Base-by-base conservation (phyloP, 2,797 vertebrate genomes). In the Loriculus beryllinus region DNA sequence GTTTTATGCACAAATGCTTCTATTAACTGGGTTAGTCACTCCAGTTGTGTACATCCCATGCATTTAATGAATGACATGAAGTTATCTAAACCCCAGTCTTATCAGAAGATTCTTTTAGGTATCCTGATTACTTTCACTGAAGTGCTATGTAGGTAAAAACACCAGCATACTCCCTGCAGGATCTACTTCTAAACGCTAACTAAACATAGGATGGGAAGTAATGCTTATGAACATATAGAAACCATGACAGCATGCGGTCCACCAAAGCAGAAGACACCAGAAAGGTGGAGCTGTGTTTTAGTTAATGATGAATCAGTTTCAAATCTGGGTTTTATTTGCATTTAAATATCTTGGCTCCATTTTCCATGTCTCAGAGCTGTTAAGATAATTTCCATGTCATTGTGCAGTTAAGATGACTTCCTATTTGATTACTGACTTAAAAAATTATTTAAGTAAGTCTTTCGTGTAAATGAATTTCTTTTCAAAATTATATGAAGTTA, bases 401-500 rank as follows among this genome's bases (percentile, higher is more conserved):
- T 21, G 9, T 65, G 19, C 45, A 59, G 23, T 45, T 45, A 78
- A 75, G 18, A 45, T 67, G 25, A 80, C 23, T 75, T 47, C 31
- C 6, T 70, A 18, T 70, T 86, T 1, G 1, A 21, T 72, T 68
- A 29, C 39, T 51, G 68, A 52, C 12, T 83, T 86, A 5, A 75
- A 49, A 88, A 59, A 65, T 15, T 20, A 25, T 72, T 68, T 47
- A 68, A 39, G 21, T 47, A 68, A 35, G 19, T 29, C 31, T 85
- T 88, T 63, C 9, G 37, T 43, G 29, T 65, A 54, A 88, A 56
- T 86, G 1, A 70, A 57, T 79, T 65, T 72, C 1, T 75, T 26
- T 76, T 92, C 64, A 40, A 79, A 92, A 71, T 87, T 79, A 35
- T 20, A 39, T 64, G 11, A 82, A 72, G 14, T 22, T 88, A 37